A percentile compares a stretch with the other conserved stretches of the same genome.
phyloP scores from a whole-genome alignment of 2,113 vertebrate genomes.

The Oryzias celebensis region DNA sequence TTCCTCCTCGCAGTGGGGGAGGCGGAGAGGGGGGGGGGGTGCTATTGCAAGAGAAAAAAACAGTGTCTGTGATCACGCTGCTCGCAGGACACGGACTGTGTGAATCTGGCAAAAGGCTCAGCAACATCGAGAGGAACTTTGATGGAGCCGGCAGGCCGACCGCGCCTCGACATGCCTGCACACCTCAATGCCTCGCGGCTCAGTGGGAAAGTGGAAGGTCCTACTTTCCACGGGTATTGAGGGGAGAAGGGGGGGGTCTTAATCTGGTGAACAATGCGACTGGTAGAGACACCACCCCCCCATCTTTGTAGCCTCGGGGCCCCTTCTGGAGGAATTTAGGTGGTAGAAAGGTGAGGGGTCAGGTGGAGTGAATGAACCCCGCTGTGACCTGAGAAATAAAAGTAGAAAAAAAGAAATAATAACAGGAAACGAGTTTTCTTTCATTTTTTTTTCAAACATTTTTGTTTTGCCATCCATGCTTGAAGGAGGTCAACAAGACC shows the following conservation, averaged over 20 bases:
- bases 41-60: conserved; percentile 47
- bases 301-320: conserved; percentile 31
- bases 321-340: conserved; percentile 50
- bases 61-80: conserved; percentile 36
- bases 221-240: conserved; percentile 51
- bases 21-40: not conserved
- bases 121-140: conserved; percentile 36
- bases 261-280: conserved; percentile 73
- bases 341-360: conserved; percentile 54
- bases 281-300: conserved; percentile 38
- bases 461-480: not conserved
- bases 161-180: conserved; percentile 34
- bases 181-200: conserved; percentile 27
- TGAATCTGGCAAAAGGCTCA: conserved; percentile 30
- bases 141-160: conserved; percentile 32
- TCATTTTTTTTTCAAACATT: not conserved
- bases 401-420: too few species aligned
- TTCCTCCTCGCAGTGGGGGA: conserved; percentile 60
- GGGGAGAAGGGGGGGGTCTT: conserved; percentile 13
- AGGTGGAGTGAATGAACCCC: conserved; percentile 47
- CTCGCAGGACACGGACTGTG: conserved; percentile 27
- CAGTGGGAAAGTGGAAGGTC: conserved; percentile 55
- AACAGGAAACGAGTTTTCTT: too few species aligned
- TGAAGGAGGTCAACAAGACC: not conserved
- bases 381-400: conserved; percentile 23